These are phyloP conservation scores for Oncopodura yosiiana DNA, from an alignment of 1,140 invertebrate species.

Conservation along the genomic window DNA sequence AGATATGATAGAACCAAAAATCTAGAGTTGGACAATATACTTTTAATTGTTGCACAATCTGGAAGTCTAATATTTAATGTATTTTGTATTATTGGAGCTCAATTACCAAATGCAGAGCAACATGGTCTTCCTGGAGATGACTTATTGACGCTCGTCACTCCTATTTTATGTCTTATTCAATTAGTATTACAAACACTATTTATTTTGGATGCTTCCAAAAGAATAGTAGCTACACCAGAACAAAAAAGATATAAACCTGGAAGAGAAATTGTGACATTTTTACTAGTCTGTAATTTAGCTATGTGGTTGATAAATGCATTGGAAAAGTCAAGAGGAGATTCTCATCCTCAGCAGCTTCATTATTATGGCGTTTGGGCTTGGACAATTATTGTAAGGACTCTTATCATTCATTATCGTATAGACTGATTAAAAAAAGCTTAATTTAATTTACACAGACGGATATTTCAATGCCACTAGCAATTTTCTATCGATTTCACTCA, in stretches of 20 bases:
- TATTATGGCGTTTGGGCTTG: slow-evolving; percentile 91
- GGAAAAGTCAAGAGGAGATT: slow-evolving; percentile 79
- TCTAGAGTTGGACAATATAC: slow-evolving; percentile 82
- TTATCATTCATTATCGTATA: slow-evolving; percentile 41
- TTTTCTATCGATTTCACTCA: slow-evolving; percentile 47
- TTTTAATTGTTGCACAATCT: slow-evolving; percentile 81
- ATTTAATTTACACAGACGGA: slow-evolving; percentile 46
- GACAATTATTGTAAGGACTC: slow-evolving; percentile 86
- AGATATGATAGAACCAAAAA: slow-evolving; percentile 70
- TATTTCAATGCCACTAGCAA: slow-evolving; percentile 71
- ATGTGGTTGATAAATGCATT: slow-evolving; percentile 92
- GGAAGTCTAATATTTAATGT: slow-evolving; percentile 90
- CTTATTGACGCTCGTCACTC: slow-evolving; percentile 71
- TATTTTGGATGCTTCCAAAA: slow-evolving; percentile 79
- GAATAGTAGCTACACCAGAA: slow-evolving; percentile 64
- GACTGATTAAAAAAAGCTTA: not conserved
- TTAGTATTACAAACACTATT: slow-evolving; percentile 88
- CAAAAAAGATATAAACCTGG: slow-evolving; percentile 74
- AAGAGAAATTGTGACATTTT: slow-evolving; percentile 79
- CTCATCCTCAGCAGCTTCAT: slow-evolving; percentile 80
- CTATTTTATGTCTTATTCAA: slow-evolving; percentile 67
- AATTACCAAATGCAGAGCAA: slow-evolving; percentile 61
- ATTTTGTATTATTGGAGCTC: slow-evolving; percentile 82
- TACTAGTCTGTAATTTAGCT: slow-evolving; percentile 78
- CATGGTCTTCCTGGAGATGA: slow-evolving; percentile 65